A percentile compares a stretch with the other conserved stretches of the same genome.
Conservation (phyloP, 2,888 invertebrate genomes). For the Caenorhabditis parvicauda region DNA sequence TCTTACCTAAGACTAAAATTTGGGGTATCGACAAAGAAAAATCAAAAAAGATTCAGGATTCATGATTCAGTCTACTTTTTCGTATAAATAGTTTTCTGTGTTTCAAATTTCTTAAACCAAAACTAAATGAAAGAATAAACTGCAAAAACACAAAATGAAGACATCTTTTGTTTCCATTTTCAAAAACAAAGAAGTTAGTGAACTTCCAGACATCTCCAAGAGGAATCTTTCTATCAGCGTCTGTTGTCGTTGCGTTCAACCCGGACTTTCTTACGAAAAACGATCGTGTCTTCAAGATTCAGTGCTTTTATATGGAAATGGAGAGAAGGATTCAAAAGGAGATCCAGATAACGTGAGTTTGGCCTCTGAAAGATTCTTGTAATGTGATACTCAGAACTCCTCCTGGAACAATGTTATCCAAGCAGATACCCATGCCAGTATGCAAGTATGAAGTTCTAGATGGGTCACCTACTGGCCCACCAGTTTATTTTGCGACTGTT, state of each 20-base stretch:
- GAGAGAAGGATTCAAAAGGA: slow-evolving; percentile 49
- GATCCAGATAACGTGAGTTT: slow-evolving; percentile 51
- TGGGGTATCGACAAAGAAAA: too few relatives aligned
- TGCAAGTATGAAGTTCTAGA: slow-evolving; percentile 60
- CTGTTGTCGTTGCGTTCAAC: slow-evolving; percentile 57
- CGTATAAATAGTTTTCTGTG: too few relatives aligned
- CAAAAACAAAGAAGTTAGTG: neutral
- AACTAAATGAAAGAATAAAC: neutral
- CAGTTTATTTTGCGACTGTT: slow-evolving; percentile 58
- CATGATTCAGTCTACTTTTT: too few relatives aligned
- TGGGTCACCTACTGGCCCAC: slow-evolving; percentile 55
- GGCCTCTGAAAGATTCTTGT: neutral
- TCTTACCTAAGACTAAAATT: too few relatives aligned
- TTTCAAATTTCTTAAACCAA: too few relatives aligned
- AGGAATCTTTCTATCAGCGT: slow-evolving; percentile 53
- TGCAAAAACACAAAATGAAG: neutral
- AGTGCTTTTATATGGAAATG: slow-evolving; percentile 62
- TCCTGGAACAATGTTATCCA: slow-evolving; percentile 55
- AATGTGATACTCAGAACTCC: slow-evolving; percentile 50
- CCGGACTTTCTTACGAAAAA: slow-evolving; percentile 56
- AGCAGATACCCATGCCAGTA: slow-evolving; percentile 58
- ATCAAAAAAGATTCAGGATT: too few relatives aligned
- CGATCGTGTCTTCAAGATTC: slow-evolving; percentile 55
- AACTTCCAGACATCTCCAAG: slow-evolving; percentile 46
- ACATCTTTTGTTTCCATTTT: neutral